A percentile compares a stretch with the other conserved stretches of the same genome.
Evolutionary conservation across 2,113 vertebrate genomes (phyloP).

Genomic region (Eidolon helvum): DNA sequence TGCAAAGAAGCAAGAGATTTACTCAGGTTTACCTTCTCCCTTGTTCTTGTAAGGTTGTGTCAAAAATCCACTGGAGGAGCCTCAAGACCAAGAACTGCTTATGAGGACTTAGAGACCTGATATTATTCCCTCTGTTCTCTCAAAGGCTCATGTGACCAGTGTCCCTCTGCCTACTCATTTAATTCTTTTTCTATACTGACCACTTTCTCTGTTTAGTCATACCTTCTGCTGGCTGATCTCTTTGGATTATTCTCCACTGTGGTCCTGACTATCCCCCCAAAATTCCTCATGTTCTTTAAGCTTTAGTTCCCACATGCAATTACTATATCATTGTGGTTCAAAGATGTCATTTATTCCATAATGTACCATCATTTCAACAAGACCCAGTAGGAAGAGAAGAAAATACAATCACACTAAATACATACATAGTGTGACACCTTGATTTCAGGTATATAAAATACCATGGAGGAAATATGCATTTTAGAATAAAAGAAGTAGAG

Average conservation of each 20-base stretch:
- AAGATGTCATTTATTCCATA: background rate
- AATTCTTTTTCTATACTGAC: background rate
- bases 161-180: background rate
- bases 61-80: background rate
- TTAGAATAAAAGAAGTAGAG: background rate
- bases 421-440: background rate
- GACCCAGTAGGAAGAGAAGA: background rate
- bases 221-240: background rate
- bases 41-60: background rate
- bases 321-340: background rate
- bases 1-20: background rate
- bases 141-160: background rate
- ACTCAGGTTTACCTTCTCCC: background rate
- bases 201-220: background rate
- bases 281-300: background rate
- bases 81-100: background rate
- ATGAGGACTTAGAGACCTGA: background rate
- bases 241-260: background rate
- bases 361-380: background rate
- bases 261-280: background rate
- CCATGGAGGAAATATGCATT: rapidly evolving
- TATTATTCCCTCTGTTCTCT: background rate
- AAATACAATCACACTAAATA: background rate
- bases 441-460: background rate
- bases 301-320: background rate